Conservation (phyloP, 2,113 vertebrate genomes). For the Cochlearius cochlearius region DNA sequence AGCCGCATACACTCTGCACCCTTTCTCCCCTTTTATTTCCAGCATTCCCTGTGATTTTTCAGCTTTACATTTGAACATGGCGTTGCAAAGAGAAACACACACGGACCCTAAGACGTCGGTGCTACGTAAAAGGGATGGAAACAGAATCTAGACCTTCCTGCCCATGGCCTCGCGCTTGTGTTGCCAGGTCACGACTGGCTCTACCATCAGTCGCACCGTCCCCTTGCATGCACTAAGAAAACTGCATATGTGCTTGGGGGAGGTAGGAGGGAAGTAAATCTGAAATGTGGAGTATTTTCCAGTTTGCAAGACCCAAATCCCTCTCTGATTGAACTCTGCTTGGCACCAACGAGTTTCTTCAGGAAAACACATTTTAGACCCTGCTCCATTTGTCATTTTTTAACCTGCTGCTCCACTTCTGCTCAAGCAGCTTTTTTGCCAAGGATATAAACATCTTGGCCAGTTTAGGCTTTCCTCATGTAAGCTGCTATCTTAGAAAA, state of each 20-base stretch:
- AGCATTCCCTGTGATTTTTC: neutral
- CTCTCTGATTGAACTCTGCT: neutral
- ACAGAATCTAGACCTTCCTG: neutral
- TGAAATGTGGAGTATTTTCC: neutral
- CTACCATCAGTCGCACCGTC: fast-evolving
- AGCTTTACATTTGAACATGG: neutral
- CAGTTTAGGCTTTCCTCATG: neutral
- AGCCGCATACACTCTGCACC: fast-evolving
- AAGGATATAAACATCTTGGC: neutral
- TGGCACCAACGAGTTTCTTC: neutral
- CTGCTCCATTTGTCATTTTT: neutral
- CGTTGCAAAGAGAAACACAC: neutral
- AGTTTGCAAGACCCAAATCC: neutral
- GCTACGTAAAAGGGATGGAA: neutral
- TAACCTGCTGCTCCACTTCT: neutral
- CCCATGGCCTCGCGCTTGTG: neutral
- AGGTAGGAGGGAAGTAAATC: neutral
- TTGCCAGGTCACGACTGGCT: neutral
- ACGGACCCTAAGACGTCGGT: fast-evolving
- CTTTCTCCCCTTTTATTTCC: neutral
- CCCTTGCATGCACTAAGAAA: neutral
- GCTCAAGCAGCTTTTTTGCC: neutral
- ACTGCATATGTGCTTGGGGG: neutral
- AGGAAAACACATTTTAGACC: neutral
- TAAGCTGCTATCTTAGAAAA: neutral